Evolutionary conservation across 2,113 vertebrate genomes (phyloP), one percentile per base, ranked within the genome.

Genomic region (Tiliqua scincoides): DNA sequence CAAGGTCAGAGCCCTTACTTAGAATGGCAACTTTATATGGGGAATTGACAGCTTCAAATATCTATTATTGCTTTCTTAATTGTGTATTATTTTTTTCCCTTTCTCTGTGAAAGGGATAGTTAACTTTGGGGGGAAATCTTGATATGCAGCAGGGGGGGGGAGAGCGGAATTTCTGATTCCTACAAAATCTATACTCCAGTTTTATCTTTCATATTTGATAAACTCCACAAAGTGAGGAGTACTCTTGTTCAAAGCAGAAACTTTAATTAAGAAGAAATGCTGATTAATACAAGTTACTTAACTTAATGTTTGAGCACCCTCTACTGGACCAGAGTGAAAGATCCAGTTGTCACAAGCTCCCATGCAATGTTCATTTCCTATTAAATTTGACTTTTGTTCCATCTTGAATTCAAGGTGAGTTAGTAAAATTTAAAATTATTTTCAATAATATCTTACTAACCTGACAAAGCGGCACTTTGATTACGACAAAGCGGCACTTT

Each of bases 261-360:
- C n/a, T 59, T 15, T 87, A 82, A 84, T 85, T 40, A 90, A 59
- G 89, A 21, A 21, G 6, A 14, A 65, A 70, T 0, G 3, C 86
- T 32, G 86, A 74, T 82, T 30, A 32, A 54, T 0, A 72, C 21
- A 52, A 18, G 5, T 65, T n/a, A 20, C 52, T 35, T 92, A 93
- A 86, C 40, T 84, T 61, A 90, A 93, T 92, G 89, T 91, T 75
- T 43, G 94, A 88, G 93, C 89, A 84, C 95, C 93, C 94, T 95
- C 95, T 95, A 37, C 95, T 95, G 95, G 94, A 57, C 0, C 43
- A 61, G 54, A 27, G 23, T 10, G 12, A 73, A 75, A 74, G 40
- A 74, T n/a, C 14, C 27, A 9, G 63, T 37, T 63, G 23, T 15
- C 11, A 37, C 17, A 21, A 30, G 63, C 37, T 43, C 11, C 18